Conservation (phyloP, 1,140 invertebrate species). For the Ctenoplectra terminalis region DNA sequence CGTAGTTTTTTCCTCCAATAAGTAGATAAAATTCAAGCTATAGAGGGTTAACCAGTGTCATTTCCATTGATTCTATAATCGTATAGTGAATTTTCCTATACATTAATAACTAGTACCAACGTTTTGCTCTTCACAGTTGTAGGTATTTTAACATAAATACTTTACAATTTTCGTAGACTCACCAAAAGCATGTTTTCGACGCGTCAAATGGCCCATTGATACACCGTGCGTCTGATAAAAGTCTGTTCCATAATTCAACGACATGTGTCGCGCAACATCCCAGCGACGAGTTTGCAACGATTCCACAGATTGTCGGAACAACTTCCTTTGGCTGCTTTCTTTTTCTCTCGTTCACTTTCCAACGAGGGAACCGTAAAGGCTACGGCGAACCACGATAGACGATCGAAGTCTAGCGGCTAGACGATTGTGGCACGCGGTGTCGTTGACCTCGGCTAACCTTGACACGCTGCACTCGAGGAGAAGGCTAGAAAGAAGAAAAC, state of each 20-base stretch:
- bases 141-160: too few species aligned
- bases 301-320: not conserved
- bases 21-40: too few species aligned
- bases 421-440: slow-evolving; percentile 54
- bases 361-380: slow-evolving; percentile 6
- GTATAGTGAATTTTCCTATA: too few species aligned
- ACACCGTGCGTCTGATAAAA: not conserved
- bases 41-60: too few species aligned
- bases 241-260: not conserved
- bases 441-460: slow-evolving; percentile 68
- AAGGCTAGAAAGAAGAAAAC: slow-evolving; percentile 46
- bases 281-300: not conserved
- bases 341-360: not conserved
- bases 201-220: not conserved
- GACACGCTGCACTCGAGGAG: slow-evolving; percentile 68
- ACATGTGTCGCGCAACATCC: not conserved
- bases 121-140: too few species aligned
- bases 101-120: too few species aligned
- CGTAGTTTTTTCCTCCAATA: too few species aligned
- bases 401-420: slow-evolving; percentile 59
- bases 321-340: not conserved
- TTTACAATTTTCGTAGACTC: too few species aligned
- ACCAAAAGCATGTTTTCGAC: too few species aligned
- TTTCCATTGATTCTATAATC: too few species aligned
- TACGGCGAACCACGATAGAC: slow-evolving; percentile 32